A percentile compares a stretch with the other conserved stretches of the same genome.
Evolutionary conservation across 2,797 vertebrate genomes (phyloP).

Genomic region (Microtus obscurus): DNA sequence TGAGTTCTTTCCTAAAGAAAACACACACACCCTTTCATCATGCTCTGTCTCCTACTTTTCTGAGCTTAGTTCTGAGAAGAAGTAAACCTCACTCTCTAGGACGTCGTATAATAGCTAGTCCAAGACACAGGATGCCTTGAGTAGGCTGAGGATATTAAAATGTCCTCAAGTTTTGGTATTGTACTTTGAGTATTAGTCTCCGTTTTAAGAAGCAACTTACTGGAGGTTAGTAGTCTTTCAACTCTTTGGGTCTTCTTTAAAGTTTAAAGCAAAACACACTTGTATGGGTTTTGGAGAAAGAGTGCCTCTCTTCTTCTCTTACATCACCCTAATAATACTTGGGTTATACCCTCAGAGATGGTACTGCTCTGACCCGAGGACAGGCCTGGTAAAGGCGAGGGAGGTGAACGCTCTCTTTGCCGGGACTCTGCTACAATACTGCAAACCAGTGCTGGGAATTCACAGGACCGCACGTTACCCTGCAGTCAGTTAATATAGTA

Average conservation of each 20-base stretch:
- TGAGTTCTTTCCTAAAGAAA: slow-evolving; percentile 65
- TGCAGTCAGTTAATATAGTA: not conserved
- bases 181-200: not conserved
- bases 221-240: not conserved
- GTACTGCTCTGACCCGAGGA: not conserved
- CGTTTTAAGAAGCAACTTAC: not conserved
- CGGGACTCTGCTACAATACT: not conserved
- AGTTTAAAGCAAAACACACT: not conserved
- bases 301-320: not conserved
- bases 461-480: not conserved
- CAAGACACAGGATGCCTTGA: not conserved
- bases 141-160: not conserved
- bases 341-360: not conserved
- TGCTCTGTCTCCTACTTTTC: not conserved
- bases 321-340: not conserved
- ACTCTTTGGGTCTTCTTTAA: not conserved
- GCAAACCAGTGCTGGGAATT: not conserved
- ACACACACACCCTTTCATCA: slow-evolving; percentile 16
- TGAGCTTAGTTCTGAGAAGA: slow-evolving; percentile 1
- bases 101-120: slow-evolving; percentile 8
- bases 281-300: not conserved
- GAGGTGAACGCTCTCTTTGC: not conserved
- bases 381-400: not conserved
- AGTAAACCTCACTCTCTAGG: not conserved
- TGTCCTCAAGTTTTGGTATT: not conserved